phyloP scores from a whole-genome alignment of 2,888 invertebrate species.

The Pardosa pseudoannulata region DNA sequence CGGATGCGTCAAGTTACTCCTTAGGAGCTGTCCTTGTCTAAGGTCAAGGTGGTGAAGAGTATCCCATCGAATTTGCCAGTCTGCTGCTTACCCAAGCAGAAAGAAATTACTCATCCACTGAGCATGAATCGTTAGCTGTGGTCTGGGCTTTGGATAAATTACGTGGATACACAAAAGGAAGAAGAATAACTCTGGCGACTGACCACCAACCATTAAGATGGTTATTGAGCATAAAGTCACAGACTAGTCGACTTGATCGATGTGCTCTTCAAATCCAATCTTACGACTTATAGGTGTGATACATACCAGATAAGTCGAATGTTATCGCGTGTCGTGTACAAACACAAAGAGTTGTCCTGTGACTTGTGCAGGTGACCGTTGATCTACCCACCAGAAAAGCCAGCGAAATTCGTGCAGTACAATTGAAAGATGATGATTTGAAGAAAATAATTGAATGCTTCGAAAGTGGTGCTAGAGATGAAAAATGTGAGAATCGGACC shows the following conservation, averaged over 20 bases:
- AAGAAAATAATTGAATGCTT: constrained; percentile 36
- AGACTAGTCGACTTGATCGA: constrained; percentile 5
- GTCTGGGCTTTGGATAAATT: constrained; percentile 15
- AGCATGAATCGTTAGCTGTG: constrained; percentile 10
- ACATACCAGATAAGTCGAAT: constrained; percentile 3
- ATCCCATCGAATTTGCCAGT: constrained; percentile 22
- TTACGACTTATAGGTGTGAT: constrained; percentile 11
- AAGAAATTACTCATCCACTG: constrained; percentile 15
- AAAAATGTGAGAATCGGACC: background rate
- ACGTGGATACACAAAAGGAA: background rate
- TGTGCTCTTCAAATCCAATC: constrained; percentile 21
- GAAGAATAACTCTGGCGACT: background rate
- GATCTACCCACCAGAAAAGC: constrained; percentile 1
- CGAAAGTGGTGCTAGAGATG: constrained; percentile 52
- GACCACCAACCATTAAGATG: constrained; percentile 35
- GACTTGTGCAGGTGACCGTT: background rate
- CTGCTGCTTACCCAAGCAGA: background rate
- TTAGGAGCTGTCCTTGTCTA: background rate
- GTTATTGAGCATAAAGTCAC: constrained; percentile 5
- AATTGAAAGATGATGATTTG: constrained; percentile 16
- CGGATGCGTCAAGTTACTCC: background rate
- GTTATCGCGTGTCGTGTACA: background rate
- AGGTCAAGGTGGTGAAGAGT: background rate
- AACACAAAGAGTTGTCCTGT: background rate
- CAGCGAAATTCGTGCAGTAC: constrained; percentile 3